Base-by-base conservation (phyloP, 2,888 invertebrate genomes). In the Macaria notata region DNA sequence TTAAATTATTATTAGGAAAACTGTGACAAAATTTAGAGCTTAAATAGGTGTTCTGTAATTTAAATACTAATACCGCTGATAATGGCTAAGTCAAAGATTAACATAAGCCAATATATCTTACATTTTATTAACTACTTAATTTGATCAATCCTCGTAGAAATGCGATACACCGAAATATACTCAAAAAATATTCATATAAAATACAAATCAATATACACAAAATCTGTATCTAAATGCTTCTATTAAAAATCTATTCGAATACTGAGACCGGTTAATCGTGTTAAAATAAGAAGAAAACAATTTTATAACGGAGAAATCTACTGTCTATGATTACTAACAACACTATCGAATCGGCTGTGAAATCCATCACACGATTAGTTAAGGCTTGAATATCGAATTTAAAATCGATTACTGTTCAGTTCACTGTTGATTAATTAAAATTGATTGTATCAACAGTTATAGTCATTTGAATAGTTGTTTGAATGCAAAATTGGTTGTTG, bases 301-400 rank as follows among this genome's bases (percentile, higher is more conserved):
- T 53, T 67, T 41, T 60, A 64, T 66, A 72, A 71, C 66, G 67
- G 73, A 68, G 70, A 75, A 71, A 72, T 70, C 71, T 66, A 65
- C 69, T 59, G 65, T 66, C 60, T 64, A 66, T 62, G 61, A 46
- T 59, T 44, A 57, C 61, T 70, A 72, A 75, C 65, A 63, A 73
- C 72, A 68, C 69, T 70, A 71, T 71, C 75, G 62, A 77, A 77
- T 78, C 71, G 67, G 66, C 71, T 76, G 75, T 77, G 75, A 77
- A 78, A 78, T 75, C 74, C 71, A 75, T 77, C 70, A 72, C 68
- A 70, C 66, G 71, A 73, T 75, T 73, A 70, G 72, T 70, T 51
- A 70, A 56, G 71, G 72, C 68, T 63, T 64, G 64, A 54, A 66
- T 59, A 45, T 65, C 68, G 68, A 69, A 71, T 69, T 65, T 69